phyloP scores from a whole-genome alignment of 2,113 vertebrate species.

The Rhegmatorhina hoffmannsi region DNA sequence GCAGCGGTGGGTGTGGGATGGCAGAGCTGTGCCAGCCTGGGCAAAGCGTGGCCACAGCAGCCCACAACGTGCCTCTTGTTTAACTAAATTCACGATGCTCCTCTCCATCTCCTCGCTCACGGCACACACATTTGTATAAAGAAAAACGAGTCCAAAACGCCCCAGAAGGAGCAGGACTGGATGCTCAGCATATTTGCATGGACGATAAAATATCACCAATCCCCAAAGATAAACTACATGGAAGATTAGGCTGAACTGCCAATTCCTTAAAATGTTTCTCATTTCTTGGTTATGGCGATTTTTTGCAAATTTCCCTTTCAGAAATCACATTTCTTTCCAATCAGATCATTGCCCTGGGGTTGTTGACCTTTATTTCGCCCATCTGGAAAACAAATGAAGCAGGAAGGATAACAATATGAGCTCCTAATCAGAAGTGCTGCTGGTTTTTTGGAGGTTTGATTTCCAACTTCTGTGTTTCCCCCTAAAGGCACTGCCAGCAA shows the following conservation, averaged over 20 bases:
- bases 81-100: fast-evolving
- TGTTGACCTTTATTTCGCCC: conserved; percentile 73
- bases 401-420: conserved; percentile 74
- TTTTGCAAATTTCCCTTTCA: conserved; percentile 72
- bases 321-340: conserved; percentile 76
- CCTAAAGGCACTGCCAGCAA: conserved; percentile 47
- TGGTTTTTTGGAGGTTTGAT: conserved; percentile 41
- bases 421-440: conserved; percentile 61
- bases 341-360: conserved; percentile 65
- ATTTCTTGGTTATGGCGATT: conserved; percentile 65
- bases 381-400: conserved; percentile 81
- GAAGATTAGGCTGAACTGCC: conserved; percentile 52
- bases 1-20: too few species aligned
- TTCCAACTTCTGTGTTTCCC: conserved; percentile 54
- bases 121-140: not conserved
- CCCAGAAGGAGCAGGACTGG: not conserved
- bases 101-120: not conserved
- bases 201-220: conserved; percentile 14
- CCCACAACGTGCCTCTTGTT: fast-evolving
- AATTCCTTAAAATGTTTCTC: conserved; percentile 64
- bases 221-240: conserved; percentile 24
- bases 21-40: too few species aligned
- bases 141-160: not conserved
- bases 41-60: fast-evolving
- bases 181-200: not conserved